These are phyloP conservation scores for Phalacrocorax carbo DNA, from an alignment of 2,113 vertebrate genomes.

Conservation along the genomic window DNA sequence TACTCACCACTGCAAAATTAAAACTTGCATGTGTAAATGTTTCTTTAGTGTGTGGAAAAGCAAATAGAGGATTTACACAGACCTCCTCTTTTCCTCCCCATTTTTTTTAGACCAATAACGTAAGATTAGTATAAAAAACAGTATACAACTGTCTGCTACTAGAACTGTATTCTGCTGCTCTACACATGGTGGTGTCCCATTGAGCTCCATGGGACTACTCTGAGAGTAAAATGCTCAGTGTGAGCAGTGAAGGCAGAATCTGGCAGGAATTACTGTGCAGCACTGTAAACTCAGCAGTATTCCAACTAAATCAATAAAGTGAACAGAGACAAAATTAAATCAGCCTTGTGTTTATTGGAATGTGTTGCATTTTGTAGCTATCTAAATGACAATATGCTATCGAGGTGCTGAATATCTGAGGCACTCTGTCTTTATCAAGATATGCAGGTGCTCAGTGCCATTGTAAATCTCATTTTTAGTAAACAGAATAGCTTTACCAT, in stretches of 20 bases:
- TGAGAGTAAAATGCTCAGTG: not conserved
- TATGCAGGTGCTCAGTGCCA: not conserved
- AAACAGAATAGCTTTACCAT: not conserved
- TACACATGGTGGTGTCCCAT: not conserved
- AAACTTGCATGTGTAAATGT: not conserved
- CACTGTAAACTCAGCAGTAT: slow-evolving; percentile 55
- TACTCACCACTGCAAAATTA: not conserved
- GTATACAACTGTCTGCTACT: not conserved
- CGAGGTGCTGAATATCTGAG: not conserved
- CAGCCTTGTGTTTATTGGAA: slow-evolving; percentile 58
- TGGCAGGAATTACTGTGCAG: slow-evolving; percentile 44
- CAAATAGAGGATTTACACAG: not conserved
- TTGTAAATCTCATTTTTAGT: not conserved
- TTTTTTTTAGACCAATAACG: not conserved
- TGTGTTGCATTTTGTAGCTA: slow-evolving; percentile 35
- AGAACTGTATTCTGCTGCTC: not conserved
- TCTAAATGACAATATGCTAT: slow-evolving; percentile 23
- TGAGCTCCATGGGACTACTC: not conserved
- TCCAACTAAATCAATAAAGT: slow-evolving; percentile 59
- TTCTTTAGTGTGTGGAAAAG: not conserved
- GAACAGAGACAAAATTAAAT: slow-evolving; percentile 59
- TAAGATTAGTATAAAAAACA: not conserved
- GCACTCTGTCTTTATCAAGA: not conserved
- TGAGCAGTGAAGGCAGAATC: slow-evolving; percentile 22
- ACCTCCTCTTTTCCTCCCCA: not conserved